These are phyloP conservation scores for Chloropsis hardwickii DNA, from an alignment of 2,113 vertebrate genomes.

Conservation along the genomic window DNA sequence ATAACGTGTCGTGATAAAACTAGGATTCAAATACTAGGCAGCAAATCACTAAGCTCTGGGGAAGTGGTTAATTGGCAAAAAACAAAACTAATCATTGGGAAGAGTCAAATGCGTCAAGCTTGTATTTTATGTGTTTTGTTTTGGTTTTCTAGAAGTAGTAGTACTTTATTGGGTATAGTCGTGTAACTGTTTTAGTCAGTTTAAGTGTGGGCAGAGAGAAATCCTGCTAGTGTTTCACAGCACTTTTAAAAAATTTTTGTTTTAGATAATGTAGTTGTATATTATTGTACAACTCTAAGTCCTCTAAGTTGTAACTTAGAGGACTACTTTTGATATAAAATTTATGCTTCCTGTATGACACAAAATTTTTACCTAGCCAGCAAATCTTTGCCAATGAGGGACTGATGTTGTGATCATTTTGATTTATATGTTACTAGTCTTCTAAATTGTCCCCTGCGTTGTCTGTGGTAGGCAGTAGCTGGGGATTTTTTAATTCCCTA, in stretches of 20 bases:
- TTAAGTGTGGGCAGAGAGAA: background rate
- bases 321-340: background rate
- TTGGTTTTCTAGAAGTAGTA: background rate
- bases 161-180: background rate
- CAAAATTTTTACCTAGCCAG: background rate
- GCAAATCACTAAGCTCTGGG: background rate
- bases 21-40: background rate
- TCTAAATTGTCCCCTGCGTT: background rate
- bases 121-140: background rate
- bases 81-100: background rate
- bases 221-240: background rate
- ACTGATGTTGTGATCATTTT: background rate
- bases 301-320: background rate
- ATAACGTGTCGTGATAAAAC: background rate
- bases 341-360: background rate
- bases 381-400: background rate
- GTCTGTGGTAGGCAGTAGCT: background rate
- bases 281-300: too few relatives aligned
- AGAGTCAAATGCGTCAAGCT: background rate
- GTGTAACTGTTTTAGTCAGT: background rate
- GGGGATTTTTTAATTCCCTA: background rate
- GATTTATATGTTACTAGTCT: background rate
- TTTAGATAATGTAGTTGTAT: background rate
- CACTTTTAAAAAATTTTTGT: background rate
- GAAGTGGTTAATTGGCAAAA: background rate